phyloP scores from a whole-genome alignment of 37 sponge, comb jelly and placozoan genomes.

The Cladorhizidae sp. region DNA sequence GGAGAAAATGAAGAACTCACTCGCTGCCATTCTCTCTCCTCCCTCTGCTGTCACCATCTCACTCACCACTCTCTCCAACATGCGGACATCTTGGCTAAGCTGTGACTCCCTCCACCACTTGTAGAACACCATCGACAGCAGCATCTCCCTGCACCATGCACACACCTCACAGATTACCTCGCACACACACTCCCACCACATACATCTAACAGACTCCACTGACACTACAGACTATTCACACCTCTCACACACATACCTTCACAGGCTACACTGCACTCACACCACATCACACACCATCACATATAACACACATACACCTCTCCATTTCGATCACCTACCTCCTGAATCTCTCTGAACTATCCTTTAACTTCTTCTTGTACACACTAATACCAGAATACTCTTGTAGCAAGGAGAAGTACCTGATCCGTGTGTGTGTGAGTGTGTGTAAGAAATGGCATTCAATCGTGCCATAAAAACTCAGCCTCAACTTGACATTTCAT shows the following conservation, averaged over 20 bases:
- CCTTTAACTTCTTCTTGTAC: constrained; percentile 26
- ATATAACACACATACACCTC: neutral
- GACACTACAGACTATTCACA: too few species aligned
- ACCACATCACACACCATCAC: neutral
- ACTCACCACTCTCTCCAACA: constrained; percentile 61
- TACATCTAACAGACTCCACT: neutral
- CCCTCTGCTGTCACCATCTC: too few species aligned
- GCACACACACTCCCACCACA: neutral
- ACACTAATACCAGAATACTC: constrained; percentile 5
- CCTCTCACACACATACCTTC: neutral
- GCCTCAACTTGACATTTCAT: neutral
- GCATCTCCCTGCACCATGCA: constrained; percentile 31
- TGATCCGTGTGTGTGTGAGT: neutral
- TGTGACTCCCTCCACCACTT: constrained; percentile 56
- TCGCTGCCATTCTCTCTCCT: neutral
- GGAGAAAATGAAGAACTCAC: neutral
- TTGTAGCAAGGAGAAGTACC: constrained; percentile 39
- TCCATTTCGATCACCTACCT: constrained; percentile 6
- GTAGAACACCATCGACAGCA: constrained; percentile 52
- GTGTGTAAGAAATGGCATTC: too few species aligned
- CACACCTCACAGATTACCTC: neutral
- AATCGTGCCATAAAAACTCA: neutral
- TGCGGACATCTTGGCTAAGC: constrained; percentile 35
- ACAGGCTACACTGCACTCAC: neutral
- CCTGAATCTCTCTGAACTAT: constrained; percentile 34